Conservation (phyloP, 2,113 vertebrate species). For the Pagrus major region DNA sequence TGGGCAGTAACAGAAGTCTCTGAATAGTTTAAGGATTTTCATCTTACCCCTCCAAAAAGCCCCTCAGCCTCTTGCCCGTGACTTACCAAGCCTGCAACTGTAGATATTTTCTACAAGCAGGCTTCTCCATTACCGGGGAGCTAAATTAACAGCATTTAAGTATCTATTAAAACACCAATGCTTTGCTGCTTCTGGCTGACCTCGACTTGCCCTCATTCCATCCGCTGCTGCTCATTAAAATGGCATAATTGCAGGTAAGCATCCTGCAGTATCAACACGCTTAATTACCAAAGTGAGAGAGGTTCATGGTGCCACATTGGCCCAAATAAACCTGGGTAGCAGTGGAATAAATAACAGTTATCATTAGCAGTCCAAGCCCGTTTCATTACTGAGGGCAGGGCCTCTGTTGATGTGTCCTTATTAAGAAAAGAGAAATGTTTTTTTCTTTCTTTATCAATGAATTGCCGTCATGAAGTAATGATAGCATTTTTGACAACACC, state of each 20-base stretch:
- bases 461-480: conserved; percentile 61
- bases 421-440: conserved; percentile 76
- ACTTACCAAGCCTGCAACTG: conserved; percentile 61
- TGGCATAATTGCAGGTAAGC: conserved; percentile 86
- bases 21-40: conserved; percentile 68
- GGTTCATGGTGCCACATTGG: conserved; percentile 78
- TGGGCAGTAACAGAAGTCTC: conserved; percentile 70
- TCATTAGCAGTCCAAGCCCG: conserved; percentile 73
- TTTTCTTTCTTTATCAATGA: conserved; percentile 40
- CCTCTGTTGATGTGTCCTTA: conserved; percentile 65
- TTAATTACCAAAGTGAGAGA: conserved; percentile 84
- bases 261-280: conserved; percentile 81
- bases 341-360: conserved; percentile 83
- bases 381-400: conserved; percentile 77
- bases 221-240: conserved; percentile 84
- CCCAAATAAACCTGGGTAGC: conserved; percentile 80
- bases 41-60: conserved; percentile 57
- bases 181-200: conserved; percentile 82
- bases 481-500: conserved; percentile 46
- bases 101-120: conserved; percentile 70
- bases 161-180: conserved; percentile 87
- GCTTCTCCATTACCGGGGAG: conserved; percentile 75
- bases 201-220: conserved; percentile 75
- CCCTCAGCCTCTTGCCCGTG: conserved; percentile 49
- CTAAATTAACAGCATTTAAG: conserved; percentile 88